Evolutionary conservation across 92 coral and sea anemone genomes (phyloP).

Genomic region (Actinostola sp.): DNA sequence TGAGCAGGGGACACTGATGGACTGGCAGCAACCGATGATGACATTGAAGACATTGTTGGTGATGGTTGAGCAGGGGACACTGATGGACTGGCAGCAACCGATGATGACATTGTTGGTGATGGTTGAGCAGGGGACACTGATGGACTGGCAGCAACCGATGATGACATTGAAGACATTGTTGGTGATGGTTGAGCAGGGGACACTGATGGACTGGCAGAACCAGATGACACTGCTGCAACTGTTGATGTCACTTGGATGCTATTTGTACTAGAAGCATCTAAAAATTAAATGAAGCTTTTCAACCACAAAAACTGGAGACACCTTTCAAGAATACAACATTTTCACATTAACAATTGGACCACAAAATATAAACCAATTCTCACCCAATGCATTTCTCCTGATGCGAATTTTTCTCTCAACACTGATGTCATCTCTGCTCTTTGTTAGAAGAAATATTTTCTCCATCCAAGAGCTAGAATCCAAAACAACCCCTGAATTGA

Average conservation of each 20-base stretch:
- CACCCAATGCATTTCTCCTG: conserved; percentile 4
- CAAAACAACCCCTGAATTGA: conserved; percentile 11
- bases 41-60: not conserved
- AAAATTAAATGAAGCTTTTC: too few species aligned
- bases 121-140: not conserved
- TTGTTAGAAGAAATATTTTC: not conserved
- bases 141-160: not conserved
- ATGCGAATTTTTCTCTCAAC: not conserved
- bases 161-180: not conserved
- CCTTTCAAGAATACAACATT: too few species aligned
- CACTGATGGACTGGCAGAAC: not conserved
- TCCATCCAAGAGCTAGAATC: not conserved
- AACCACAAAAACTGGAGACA: too few species aligned
- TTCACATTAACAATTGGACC: too few species aligned
- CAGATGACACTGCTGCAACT: not conserved
- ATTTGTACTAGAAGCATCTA: not conserved
- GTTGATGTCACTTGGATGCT: not conserved
- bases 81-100: not conserved
- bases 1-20: not conserved
- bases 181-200: not conserved
- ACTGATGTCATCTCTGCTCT: not conserved
- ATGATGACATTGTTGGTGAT: not conserved
- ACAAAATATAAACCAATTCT: too few species aligned
- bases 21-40: not conserved
- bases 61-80: not conserved